Base-by-base conservation (phyloP, 2,797 vertebrate genomes). In the Synaphobranchus kaupii region DNA sequence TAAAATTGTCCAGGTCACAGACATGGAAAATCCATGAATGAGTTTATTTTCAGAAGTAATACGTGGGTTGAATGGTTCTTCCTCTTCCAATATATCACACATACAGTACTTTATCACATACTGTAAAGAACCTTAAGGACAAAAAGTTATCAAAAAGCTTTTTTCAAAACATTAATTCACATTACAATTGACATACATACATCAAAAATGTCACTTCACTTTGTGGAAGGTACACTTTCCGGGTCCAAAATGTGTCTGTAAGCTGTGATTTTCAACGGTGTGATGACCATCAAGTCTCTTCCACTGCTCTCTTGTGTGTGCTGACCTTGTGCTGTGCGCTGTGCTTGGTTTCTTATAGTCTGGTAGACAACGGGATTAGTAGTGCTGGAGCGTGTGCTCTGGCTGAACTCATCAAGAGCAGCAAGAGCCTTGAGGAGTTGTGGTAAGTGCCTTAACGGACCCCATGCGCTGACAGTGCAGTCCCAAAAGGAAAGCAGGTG, bases 351-450 rank as follows among this genome's bases (percentile, higher is more conserved):
- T 66, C 82, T 47, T 87, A 7, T 89, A 98, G 97, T 90, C 92
- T 98, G 89, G 97, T 97, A 39, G 96, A 94, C 80, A 98, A 98
- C 90, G 90, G 91, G 83, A 95, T 98, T 0, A 97, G 97, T 78
- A 95, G 85, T 71, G 31, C 39, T 73, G 97, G 97, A 86, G 96
- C 96, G 0, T 89, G 84, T 63, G 96, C 97, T 48, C 91, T 98
- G 13, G 96, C 97, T 4, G 90, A 91, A 73, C 91, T 98, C 71
- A 89, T 98, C 90, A 95, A 94, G 89, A 96, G 92, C 85, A 95
- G 93, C 44, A 22, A 90, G 2, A 92, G 93, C 0, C 92, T 98
- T 83, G 89, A 95, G 76, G 96, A 97, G 13, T 92, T 98, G 71
- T 98, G 97, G 97, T 98, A 90, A 93, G 95, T 88, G 80, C 17